Conservation (phyloP, 2,888 invertebrate species). For the Chymomyza fuscimana region DNA sequence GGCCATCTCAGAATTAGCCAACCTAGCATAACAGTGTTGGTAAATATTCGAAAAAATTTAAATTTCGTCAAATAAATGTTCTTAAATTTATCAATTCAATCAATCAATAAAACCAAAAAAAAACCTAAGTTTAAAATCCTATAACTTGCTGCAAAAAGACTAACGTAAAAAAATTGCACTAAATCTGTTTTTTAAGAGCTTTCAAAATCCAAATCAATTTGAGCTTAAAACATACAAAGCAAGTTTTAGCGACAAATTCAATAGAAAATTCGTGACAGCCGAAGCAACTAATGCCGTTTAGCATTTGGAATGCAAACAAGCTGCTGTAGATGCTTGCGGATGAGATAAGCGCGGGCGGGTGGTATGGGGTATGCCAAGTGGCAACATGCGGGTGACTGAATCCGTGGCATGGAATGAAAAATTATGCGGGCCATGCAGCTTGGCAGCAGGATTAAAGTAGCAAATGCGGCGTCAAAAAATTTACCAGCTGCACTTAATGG, state of each 20-base stretch:
- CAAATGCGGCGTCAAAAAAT: constrained; percentile 23
- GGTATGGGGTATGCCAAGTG: background rate
- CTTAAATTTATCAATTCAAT: no score
- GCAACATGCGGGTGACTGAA: constrained; percentile 1
- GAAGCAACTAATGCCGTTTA: background rate
- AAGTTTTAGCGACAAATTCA: background rate
- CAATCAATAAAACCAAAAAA: background rate
- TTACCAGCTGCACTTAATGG: constrained; percentile 54
- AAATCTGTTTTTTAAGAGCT: background rate
- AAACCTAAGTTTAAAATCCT: background rate
- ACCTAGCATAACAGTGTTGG: no score
- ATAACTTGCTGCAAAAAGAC: background rate
- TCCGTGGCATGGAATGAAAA: constrained; percentile 9
- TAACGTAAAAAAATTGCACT: background rate
- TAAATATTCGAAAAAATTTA: no score
- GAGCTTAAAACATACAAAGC: background rate
- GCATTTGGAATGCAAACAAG: constrained; percentile 11
- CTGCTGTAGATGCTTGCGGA: background rate
- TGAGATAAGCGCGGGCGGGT: background rate
- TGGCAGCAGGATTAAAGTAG: constrained; percentile 27
- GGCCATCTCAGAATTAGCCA: no score
- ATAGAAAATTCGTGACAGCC: constrained; percentile 1
- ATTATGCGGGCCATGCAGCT: constrained; percentile 8
- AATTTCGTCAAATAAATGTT: no score
- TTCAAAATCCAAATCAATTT: constrained; percentile 1